Base-by-base conservation (phyloP, 2,888 invertebrate species). In the Calliopum simillimum region DNA sequence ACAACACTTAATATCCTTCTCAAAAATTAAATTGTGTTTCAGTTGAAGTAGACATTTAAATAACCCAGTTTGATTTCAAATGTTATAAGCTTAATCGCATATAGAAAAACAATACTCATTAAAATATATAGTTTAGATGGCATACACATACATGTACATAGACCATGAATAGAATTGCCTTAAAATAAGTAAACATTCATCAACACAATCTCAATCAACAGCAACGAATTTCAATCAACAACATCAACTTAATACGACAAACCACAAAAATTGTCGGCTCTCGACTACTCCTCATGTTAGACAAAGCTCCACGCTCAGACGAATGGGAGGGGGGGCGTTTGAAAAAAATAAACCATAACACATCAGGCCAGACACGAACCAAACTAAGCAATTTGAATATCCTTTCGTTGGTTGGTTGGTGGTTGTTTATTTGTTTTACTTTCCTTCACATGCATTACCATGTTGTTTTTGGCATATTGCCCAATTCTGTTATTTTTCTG, bases 171-270 rank as follows among this genome's bases (percentile, higher is more conserved):
- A 33, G 33, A 33, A 33, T 33, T 8, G 8, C 33, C 33, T 33
- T 33, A 33, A 33, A 33, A 33, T 33, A 33, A 33, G 33, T 33
- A 33, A 33, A 41, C 59, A 59, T 59, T 59, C 59, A 59, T 59
- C 59, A 59, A 41, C 59, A 41, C 59, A 59, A 59, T 59, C 59
- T 19, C 43, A 43, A 43, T 59, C 59, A 59, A 59, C 59, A 59
- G 59, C 41, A 43, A 16, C 41, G 59, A 58, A 25, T 43, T 19
- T 33, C 59, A 59, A 41, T 41, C 59, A 59, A 58, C 41, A 59
- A 33, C 59, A 59, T 16, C 59, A 59, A 59, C 59, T 41, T 19
- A 19, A 59, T 41, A n/a, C 41, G 43, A 16, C 14, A 19, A 59
- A 43, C 59, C 16, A 59, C 59, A 59, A 59, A 16, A 41, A 59